Evolutionary conservation across 1,140 invertebrate genomes (phyloP).

Genomic region (Druon quercuslanigerum): DNA sequence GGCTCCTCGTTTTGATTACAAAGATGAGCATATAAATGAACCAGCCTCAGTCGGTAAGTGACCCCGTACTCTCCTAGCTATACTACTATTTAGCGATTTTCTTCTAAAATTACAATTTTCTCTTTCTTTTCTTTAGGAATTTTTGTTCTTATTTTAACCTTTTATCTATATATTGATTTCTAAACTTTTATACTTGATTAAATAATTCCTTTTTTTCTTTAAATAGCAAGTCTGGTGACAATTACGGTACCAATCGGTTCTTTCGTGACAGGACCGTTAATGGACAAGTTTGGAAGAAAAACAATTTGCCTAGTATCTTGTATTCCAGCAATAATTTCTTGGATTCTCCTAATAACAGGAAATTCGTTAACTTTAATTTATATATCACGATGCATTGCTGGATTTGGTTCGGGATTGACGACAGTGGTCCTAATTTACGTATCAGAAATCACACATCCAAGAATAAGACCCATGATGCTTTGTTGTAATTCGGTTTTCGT

Average conservation of each 20-base stretch:
- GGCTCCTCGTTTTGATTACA: no score
- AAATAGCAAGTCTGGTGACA: conserved; percentile 76
- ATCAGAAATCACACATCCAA: conserved; percentile 77
- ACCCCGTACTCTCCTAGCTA: no score
- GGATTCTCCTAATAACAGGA: conserved; percentile 74
- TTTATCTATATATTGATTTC: no score
- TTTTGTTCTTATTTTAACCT: no score
- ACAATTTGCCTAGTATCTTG: conserved; percentile 75
- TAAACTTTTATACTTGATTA: no score
- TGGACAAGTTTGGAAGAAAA: conserved; percentile 82
- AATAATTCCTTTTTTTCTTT: conserved; percentile 48
- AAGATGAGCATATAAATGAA: no score
- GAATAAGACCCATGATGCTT: conserved; percentile 75
- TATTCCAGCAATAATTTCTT: conserved; percentile 78
- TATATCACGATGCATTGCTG: conserved; percentile 73
- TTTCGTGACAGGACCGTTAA: conserved; percentile 76
- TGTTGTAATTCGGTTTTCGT: conserved; percentile 77
- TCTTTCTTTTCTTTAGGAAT: no score
- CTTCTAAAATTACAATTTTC: no score
- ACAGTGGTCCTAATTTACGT: conserved; percentile 77
- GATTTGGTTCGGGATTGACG: conserved; percentile 75
- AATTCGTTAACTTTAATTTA: conserved; percentile 71
- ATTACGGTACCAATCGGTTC: conserved; percentile 77
- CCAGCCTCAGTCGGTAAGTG: no score
- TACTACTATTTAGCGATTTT: no score